Percentiles rank a stretch among this genome's conserved stretches.
phyloP scores from a whole-genome alignment of 35 echinoderm and acorn worm species.

The Heliocidaris erythrogramma region DNA sequence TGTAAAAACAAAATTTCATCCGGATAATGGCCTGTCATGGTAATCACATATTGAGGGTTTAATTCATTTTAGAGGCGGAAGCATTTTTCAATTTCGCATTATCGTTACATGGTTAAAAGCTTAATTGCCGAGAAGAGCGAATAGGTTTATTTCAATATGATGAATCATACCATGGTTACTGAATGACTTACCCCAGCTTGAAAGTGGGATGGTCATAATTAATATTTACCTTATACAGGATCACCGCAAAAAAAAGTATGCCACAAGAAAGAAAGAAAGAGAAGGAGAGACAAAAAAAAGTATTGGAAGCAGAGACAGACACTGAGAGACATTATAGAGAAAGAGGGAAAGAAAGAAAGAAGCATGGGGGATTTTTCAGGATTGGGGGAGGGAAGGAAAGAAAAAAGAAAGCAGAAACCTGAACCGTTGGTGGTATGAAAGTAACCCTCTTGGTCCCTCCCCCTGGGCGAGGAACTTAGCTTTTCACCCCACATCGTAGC shows the following conservation, averaged over 20 bases:
- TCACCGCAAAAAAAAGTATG: background rate
- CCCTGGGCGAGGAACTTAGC: conserved; percentile 27
- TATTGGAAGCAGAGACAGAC: background rate
- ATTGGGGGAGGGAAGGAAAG: background rate
- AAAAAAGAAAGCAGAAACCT: conserved; percentile 1
- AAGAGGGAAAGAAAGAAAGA: background rate
- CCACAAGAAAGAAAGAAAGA: background rate
- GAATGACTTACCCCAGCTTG: too few species aligned
- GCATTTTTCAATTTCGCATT: too few species aligned
- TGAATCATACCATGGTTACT: too few species aligned
- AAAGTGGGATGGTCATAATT: too few species aligned
- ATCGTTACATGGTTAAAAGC: too few species aligned
- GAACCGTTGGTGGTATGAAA: background rate
- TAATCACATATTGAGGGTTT: too few species aligned
- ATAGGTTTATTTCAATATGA: too few species aligned
- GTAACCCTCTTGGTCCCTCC: background rate
- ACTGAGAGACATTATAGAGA: background rate
- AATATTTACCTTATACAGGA: too few species aligned
- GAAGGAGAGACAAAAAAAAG: background rate
- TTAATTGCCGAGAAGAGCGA: too few species aligned
- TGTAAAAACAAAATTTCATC: too few species aligned
- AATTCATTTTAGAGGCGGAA: too few species aligned
- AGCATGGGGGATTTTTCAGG: background rate
- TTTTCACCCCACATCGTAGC: conserved; percentile 26
- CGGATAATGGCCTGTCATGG: too few species aligned